Conservation (phyloP, 2,888 invertebrate species). For the Eristalis arbustorum region DNA sequence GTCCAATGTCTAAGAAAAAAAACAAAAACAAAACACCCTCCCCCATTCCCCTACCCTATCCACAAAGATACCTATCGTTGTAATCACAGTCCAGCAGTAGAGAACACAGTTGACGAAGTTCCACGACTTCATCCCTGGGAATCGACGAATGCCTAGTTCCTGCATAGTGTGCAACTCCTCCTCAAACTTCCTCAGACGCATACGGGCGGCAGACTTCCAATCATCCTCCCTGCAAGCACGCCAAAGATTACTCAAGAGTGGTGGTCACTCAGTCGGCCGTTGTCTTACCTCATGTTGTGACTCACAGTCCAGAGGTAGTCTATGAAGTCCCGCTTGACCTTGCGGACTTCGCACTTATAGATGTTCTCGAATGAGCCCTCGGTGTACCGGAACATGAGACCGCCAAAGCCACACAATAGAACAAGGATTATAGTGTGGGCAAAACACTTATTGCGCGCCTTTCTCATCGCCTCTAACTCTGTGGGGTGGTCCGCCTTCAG, state of each 20-base stretch:
- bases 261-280: background rate
- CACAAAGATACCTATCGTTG: conserved; percentile 90
- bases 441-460: conserved; percentile 85
- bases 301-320: conserved; percentile 91
- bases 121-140: conserved; percentile 92
- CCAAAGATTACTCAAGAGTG: background rate
- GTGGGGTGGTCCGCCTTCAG: conserved; percentile 83
- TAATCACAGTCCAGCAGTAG: conserved; percentile 92
- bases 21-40: background rate
- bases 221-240: conserved; percentile 87
- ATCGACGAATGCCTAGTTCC: conserved; percentile 90
- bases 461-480: conserved; percentile 82
- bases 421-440: conserved; percentile 86
- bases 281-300: conserved; percentile 84
- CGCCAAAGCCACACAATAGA: conserved; percentile 89
- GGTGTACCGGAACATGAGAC: conserved; percentile 88
- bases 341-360: conserved; percentile 92
- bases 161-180: conserved; percentile 91
- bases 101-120: conserved; percentile 93
- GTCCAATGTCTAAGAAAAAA: background rate
- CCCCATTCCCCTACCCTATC: too few relatives aligned
- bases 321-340: conserved; percentile 92
- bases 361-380: conserved; percentile 93
- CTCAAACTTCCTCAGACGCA: conserved; percentile 91
- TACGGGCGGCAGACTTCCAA: conserved; percentile 92